These are phyloP conservation scores for Drosophila quinaria DNA, from an alignment of 2,888 invertebrate species.

Conservation along the genomic window DNA sequence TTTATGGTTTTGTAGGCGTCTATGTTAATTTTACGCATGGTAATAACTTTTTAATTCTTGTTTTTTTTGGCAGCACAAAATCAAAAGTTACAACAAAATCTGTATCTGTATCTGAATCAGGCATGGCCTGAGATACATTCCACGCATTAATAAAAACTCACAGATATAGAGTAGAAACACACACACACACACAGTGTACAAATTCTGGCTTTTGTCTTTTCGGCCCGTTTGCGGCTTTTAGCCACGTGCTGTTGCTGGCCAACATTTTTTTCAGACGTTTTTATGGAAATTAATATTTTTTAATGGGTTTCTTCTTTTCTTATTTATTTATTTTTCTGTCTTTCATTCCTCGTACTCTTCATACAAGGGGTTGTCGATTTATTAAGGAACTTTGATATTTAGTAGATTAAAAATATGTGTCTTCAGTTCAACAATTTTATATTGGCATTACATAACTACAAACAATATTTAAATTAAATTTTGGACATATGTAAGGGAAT, in stretches of 20 bases:
- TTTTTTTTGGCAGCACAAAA: conserved; percentile 40
- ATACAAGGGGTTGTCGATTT: not conserved
- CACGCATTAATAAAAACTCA: conserved; percentile 36
- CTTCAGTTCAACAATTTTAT: not conserved
- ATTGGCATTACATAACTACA: too few species aligned
- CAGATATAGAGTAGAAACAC: conserved; percentile 2
- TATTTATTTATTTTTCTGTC: conserved; percentile 19
- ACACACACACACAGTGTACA: conserved; percentile 9
- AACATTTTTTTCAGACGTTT: conserved; percentile 48
- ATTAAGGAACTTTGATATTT: not conserved
- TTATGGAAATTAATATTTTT: conserved; percentile 77
- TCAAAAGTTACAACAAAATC: conserved; percentile 25
- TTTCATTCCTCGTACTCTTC: not conserved
- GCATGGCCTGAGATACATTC: conserved; percentile 30
- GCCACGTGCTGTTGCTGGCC: conserved; percentile 67
- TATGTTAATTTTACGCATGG: conserved; percentile 61
- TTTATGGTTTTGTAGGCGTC: conserved; percentile 54
- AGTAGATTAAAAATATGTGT: not conserved
- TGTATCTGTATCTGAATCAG: not conserved
- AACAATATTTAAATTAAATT: too few species aligned
- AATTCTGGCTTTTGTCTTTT: conserved; percentile 39
- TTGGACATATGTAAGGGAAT: too few species aligned
- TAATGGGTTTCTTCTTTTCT: conserved; percentile 59
- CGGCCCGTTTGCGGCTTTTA: conserved; percentile 56
- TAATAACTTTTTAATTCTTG: conserved; percentile 14